Base-by-base conservation (phyloP, 2,113 vertebrate species). In the Callionymus lyra region DNA sequence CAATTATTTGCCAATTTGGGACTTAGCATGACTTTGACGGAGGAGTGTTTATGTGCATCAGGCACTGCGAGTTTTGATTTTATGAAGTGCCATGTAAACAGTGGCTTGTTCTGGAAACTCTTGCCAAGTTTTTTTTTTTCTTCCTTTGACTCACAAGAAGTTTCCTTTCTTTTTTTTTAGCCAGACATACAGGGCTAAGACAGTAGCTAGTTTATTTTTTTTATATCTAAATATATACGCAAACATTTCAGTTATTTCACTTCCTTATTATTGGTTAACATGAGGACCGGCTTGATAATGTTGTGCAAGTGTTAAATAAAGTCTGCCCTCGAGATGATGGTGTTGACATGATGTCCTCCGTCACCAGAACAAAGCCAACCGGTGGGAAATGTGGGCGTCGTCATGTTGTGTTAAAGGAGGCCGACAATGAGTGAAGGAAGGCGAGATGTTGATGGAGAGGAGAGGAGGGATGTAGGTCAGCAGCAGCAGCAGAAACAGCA, bases 401-500 rank as follows among this genome's bases (percentile, higher is more conserved):
- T n/a, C n/a, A n/a, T 27, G 21, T 8, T 27, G 21, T 27, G 8
- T 27, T 8, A 8, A 4, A 1, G 35, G 60, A 31, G 38, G 31
- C 9, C 37, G n/a, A 40, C 32, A 33, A 48, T 31, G 48, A 47
- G 31, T 53, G 51, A 51, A 33, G 21, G 21, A 42, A 54, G 12
- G 38, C 45, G 16, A 27, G 38, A 13, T 50, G 49, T 47, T 53
- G 51, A 63, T 34, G 27, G 33, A 63, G 42, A 46, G 27, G 43
- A 18, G 3, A 18, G 36, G 16, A 45, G 32, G 34, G 50, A 67
- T 67, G 48, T 74, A 58, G 63, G 59, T 55, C 63, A 63, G 21
- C 50, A 37, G 64, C 50, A 67, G n/a, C n/a, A n/a, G n/a, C n/a
- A n/a, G n/a, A n/a, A 63, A 17, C 50, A 37, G 64, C 50, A 67